Evolutionary conservation across 2,113 vertebrate species (phyloP).

Genomic region (Acrocephalus arundinaceus): DNA sequence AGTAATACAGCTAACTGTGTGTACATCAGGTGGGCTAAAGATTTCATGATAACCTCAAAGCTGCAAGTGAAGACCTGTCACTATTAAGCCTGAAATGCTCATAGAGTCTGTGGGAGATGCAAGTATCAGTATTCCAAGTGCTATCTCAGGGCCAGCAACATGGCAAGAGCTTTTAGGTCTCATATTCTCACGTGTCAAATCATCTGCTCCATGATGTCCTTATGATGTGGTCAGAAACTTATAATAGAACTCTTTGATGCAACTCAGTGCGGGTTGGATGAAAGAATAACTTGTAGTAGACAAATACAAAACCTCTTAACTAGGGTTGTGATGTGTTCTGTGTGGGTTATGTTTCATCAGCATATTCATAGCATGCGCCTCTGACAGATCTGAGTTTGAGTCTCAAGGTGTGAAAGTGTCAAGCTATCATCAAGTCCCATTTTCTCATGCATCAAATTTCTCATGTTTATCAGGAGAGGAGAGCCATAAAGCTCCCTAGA

Average conservation of each 20-base stretch:
- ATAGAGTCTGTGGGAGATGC: neutral
- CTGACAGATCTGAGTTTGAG: slow-evolving; percentile 32
- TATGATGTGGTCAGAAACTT: neutral
- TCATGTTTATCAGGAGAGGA: slow-evolving; percentile 35
- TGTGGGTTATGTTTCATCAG: slow-evolving; percentile 59
- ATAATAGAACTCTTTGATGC: neutral
- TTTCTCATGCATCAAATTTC: slow-evolving; percentile 38
- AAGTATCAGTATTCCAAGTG: neutral
- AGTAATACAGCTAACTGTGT: neutral
- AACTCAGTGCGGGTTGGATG: neutral
- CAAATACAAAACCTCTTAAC: slow-evolving; percentile 25
- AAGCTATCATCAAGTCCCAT: slow-evolving; percentile 60
- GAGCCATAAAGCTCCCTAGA: neutral
- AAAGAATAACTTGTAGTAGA: slow-evolving; percentile 53
- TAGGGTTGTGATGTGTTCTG: neutral
- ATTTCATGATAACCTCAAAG: neutral
- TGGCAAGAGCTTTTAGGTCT: neutral
- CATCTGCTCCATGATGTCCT: neutral
- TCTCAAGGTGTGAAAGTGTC: slow-evolving; percentile 61
- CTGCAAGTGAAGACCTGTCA: neutral
- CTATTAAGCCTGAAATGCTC: neutral
- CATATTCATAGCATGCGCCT: slow-evolving; percentile 20
- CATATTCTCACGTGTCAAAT: neutral
- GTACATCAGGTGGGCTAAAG: neutral
- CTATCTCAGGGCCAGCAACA: neutral